Evolutionary conservation across 2,113 vertebrate species (phyloP).

Genomic region (Brachypteracias leptosomus): DNA sequence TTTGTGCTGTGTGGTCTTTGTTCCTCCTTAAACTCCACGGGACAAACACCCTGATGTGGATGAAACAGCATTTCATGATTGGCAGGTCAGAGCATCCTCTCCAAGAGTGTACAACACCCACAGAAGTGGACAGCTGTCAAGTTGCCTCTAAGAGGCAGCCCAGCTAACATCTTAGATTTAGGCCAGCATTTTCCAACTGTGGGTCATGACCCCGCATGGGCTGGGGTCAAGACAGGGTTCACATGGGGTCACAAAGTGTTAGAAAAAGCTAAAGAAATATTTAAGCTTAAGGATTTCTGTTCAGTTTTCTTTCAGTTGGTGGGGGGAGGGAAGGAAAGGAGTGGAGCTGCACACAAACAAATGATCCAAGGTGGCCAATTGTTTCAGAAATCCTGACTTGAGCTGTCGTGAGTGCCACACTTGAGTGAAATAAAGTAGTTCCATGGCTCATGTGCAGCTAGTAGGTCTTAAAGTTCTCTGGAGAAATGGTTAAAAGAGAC

Average conservation of each 20-base stretch:
- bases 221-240: constrained; percentile 9
- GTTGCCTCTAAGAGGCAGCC: background rate
- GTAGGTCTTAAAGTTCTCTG: too few species aligned
- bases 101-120: background rate
- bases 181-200: constrained; percentile 2
- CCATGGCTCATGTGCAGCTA: background rate
- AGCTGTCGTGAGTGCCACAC: background rate
- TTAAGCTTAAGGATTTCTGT: constrained; percentile 22
- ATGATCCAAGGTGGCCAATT: background rate
- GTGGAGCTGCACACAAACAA: background rate
- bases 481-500: too few species aligned
- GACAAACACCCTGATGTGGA: background rate
- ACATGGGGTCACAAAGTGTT: background rate
- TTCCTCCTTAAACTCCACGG: background rate
- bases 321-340: background rate
- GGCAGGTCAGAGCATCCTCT: background rate
- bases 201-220: background rate
- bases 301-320: background rate
- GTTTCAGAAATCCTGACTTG: background rate
- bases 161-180: background rate
- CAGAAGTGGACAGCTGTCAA: background rate
- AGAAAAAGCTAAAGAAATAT: constrained; percentile 28
- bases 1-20: background rate
- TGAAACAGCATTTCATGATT: background rate
- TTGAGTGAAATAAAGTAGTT: background rate